These are phyloP conservation scores for Oscheius sp. DNA, from an alignment of 2,888 invertebrate species.

Conservation along the genomic window DNA sequence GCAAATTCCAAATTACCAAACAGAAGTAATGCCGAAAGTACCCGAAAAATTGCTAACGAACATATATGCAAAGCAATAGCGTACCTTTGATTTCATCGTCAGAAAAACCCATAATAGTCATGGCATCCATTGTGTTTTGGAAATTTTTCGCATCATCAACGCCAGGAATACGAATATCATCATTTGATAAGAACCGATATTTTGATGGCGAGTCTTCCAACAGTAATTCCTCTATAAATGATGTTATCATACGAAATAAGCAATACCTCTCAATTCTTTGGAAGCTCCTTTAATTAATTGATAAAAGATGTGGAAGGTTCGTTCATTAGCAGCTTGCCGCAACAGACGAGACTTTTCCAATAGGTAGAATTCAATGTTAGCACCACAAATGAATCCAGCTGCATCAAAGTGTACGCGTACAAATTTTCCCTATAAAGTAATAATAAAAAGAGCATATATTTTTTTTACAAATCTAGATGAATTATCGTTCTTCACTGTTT, in stretches of 20 bases:
- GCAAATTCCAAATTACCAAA: conserved; percentile 99
- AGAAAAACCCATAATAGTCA: conserved; percentile 98
- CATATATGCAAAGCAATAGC: not conserved
- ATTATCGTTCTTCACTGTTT: conserved; percentile 99
- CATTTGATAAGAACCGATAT: conserved; percentile 90
- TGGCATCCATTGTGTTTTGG: conserved; percentile 90
- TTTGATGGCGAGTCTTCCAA: conserved; percentile 90
- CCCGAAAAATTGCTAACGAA: conserved; percentile 73
- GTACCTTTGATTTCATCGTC: conserved; percentile 84
- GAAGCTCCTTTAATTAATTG: conserved; percentile 91
- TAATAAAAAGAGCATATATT: not conserved
- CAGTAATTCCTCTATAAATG: conserved; percentile 77
- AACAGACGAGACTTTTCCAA: conserved; percentile 98
- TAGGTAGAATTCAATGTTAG: conserved; percentile 98
- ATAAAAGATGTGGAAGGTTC: conserved; percentile 99
- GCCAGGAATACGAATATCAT: conserved; percentile 82
- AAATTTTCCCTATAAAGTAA: conserved; percentile 83
- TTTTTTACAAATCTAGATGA: conserved; percentile 98
- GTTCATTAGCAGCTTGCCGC: conserved; percentile 93
- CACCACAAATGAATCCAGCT: conserved; percentile 97
- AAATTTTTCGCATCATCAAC: conserved; percentile 90
- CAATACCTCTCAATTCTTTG: conserved; percentile 74
- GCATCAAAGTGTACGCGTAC: conserved; percentile 99
- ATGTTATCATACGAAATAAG: not conserved
- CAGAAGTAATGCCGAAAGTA: conserved; percentile 90